A percentile compares a stretch with the other conserved stretches of the same genome.
Evolutionary conservation across 2,113 vertebrate species (phyloP).

Genomic region (Chloropsis hardwickii): DNA sequence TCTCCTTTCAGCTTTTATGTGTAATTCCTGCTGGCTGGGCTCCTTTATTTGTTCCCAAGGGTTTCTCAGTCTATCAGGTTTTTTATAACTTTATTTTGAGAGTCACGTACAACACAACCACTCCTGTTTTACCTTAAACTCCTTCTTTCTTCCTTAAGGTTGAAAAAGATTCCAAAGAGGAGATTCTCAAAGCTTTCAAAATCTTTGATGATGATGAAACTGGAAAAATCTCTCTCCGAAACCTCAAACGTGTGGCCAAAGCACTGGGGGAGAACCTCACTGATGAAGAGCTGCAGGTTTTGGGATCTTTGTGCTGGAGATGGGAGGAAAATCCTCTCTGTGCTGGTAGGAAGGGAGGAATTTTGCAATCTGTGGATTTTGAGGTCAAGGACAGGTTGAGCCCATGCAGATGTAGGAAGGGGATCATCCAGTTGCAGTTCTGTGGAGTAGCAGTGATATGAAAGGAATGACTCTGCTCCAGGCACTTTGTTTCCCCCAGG

Average conservation of each 20-base stretch:
- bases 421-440: no score
- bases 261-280: constrained; percentile 92
- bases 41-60: not conserved
- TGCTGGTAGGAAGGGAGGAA: not conserved
- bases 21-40: not conserved
- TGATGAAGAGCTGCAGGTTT: constrained; percentile 93
- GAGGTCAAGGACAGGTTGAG: not conserved
- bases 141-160: constrained; percentile 61
- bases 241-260: constrained; percentile 89
- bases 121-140: not conserved
- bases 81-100: not conserved
- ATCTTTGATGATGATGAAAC: constrained; percentile 94
- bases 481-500: not conserved
- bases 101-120: not conserved
- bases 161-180: constrained; percentile 94
- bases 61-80: not conserved
- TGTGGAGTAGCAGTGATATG: not conserved
- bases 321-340: not conserved
- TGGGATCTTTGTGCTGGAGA: not conserved
- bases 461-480: not conserved
- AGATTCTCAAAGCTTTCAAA: constrained; percentile 92
- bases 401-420: rapidly evolving
- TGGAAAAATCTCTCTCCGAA: constrained; percentile 92
- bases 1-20: not conserved
- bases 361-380: not conserved